Base-by-base conservation (phyloP, 2,113 vertebrate genomes). In the Cacatua alba region DNA sequence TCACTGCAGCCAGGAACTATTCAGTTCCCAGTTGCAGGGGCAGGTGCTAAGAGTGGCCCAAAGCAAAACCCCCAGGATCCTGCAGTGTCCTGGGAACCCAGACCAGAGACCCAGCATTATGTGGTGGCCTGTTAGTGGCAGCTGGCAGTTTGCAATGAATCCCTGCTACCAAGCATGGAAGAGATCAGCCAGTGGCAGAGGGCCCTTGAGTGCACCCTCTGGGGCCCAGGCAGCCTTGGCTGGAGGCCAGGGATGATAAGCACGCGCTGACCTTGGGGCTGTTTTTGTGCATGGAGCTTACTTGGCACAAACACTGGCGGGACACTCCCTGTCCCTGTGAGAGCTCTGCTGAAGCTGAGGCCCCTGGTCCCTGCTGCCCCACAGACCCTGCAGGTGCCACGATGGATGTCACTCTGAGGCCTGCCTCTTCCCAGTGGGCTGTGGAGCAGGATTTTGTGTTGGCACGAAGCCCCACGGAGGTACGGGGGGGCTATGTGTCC, bases 241-340 rank as follows among this genome's bases (percentile, higher is more conserved):
- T 6, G 13, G 13, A 13, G 25, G 60, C 87, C 92, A 86, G 80
- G 31, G n/a, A 90, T 64, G 95, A 93, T 89, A 96, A 93, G 90
- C 92, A 93, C 81, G 71, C 72, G 41, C 77, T 91, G 94, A 75
- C 94, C 93, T 91, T 60, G 74, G 81, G 43, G 87, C 84, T 84
- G 90, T 16, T 86, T 87, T 20, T 65, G n/a, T 12, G 28, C 48
- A 37, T 1, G 13, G 21, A 81, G 84, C 78, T 85, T 21, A 0
- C 57, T 68, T 6, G 67, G 44, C 1, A 0, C 57, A 79, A 19
- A 82, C 4, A 1, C 69, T 23, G 31, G 14, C 43, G 9, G 60
- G 55, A 86, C 33, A 7, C 86, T 89, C 60, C 37, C 25, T 24
- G 20, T 29, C 33, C 77, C 48, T 6, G 2, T 1, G 7, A 65